These are phyloP conservation scores for Aratinga solstitialis DNA, from an alignment of 2,797 vertebrate genomes.

Conservation along the genomic window DNA sequence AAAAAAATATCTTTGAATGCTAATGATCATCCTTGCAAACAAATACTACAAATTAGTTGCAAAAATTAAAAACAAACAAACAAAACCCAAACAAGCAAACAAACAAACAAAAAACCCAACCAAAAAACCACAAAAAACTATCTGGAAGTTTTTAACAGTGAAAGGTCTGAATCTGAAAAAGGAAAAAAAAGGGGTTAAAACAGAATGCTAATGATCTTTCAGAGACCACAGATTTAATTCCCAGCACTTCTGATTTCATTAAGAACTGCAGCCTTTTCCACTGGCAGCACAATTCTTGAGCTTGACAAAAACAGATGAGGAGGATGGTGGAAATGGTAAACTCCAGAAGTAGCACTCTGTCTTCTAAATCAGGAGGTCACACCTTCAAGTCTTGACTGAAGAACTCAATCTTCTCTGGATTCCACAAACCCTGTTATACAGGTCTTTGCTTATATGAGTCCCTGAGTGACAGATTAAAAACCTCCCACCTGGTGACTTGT, in stretches of 20 bases:
- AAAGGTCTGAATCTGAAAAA: not conserved
- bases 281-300: slow-evolving; percentile 59
- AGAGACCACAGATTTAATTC: slow-evolving; percentile 62
- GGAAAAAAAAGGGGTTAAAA: slow-evolving; percentile 6
- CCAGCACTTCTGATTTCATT: slow-evolving; percentile 63
- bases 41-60: not conserved
- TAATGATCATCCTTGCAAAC: not conserved
- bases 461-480: slow-evolving; percentile 64
- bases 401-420: slow-evolving; percentile 59
- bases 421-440: slow-evolving; percentile 66
- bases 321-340: slow-evolving; percentile 66
- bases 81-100: not conserved
- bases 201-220: slow-evolving; percentile 49
- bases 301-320: slow-evolving; percentile 63
- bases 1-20: not conserved
- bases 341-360: slow-evolving; percentile 64
- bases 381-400: slow-evolving; percentile 63
- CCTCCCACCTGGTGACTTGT: slow-evolving; percentile 40
- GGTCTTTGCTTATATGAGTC: slow-evolving; percentile 44
- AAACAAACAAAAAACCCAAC: not conserved
- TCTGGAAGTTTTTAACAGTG: not conserved
- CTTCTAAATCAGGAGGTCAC: slow-evolving; percentile 66
- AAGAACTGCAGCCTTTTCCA: slow-evolving; percentile 50
- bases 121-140: rapidly evolving
- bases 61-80: not conserved